Percentiles rank a stretch among this genome's conserved stretches.
Conservation (phyloP, 2,797 vertebrate species). For the Paguma larvata region DNA sequence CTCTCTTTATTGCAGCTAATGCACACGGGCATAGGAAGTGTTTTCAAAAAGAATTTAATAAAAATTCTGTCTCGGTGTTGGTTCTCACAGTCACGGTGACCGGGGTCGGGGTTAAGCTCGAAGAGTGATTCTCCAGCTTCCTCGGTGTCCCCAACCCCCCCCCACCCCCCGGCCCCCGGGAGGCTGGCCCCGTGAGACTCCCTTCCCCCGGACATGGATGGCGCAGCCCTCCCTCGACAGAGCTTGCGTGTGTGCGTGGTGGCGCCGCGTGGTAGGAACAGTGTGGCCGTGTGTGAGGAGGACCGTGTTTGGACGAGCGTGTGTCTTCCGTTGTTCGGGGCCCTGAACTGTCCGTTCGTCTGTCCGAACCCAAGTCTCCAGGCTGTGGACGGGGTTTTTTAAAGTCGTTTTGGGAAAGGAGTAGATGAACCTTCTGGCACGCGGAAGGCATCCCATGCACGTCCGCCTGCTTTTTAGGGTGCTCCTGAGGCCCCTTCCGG, state of each 20-base stretch:
- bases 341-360: not conserved
- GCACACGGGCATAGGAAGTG: not conserved
- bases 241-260: not conserved
- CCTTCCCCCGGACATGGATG: not conserved
- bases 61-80: not conserved
- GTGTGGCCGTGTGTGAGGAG: not conserved
- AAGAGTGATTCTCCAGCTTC: not conserved
- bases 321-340: not conserved
- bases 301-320: not conserved
- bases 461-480: not conserved
- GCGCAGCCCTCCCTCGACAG: too few species aligned
- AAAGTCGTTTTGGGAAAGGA: not conserved
- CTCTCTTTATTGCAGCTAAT: not conserved
- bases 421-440: not conserved
- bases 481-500: not conserved
- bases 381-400: not conserved
- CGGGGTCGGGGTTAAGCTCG: not conserved
- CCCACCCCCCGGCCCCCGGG: too few species aligned
- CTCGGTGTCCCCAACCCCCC: too few species aligned
- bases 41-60: not conserved
- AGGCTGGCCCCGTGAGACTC: not conserved
- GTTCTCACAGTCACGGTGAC: not conserved
- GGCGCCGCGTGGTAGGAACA: accelerated
- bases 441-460: accelerated
- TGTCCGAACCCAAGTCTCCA: not conserved